Evolutionary conservation across 2,797 vertebrate species (phyloP), one percentile per base, ranked within the genome.

Genomic region (Galaxias olidus): DNA sequence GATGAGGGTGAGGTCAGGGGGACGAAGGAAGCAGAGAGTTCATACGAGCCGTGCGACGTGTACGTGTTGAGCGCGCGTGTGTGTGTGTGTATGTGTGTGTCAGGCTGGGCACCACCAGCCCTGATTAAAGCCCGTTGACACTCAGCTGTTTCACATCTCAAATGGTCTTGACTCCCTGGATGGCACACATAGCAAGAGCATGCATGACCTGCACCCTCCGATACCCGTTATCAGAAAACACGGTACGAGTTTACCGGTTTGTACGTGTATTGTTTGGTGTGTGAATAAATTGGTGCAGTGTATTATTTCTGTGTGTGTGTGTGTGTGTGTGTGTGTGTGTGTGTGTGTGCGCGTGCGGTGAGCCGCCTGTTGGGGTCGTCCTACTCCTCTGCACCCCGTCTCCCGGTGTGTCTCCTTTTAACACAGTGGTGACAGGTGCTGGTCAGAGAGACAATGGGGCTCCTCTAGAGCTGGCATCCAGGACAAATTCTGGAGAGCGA

Each of bases 101-200:
- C 10, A 42, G 41, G 13, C n/a, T 14, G 49, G 10, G 50, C 76
- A 76, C 84, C 86, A 78, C 76, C 78, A 14, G 62, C 80, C 70
- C 77, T 84, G 85, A 86, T 88, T 84, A 87, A 88, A 88, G 84
- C 81, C 79, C 77, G 86, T 84, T 88, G 87, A 90, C 85, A 86
- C 82, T 86, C 69, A 75, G 73, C 73, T 75, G 73, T 75, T 75
- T 20, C 46, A 77, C 83, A 75, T 77, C 84, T 87, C 86, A 83
- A 86, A 83, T 77, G 69, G 83, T 76, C 84, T 84, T 84, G 84
- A 80, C 81, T 77, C 76, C 61, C 65, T 74, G 83, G 86, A 85
- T 86, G 82, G 82, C 60, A 51, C 49, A 51, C 40, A 62, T 62
- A 51, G 60, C 10, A 63, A 55, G 65, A 65, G 54, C 68, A 63